Conservation (phyloP, 2,888 invertebrate genomes). For the Erynnis tages region DNA sequence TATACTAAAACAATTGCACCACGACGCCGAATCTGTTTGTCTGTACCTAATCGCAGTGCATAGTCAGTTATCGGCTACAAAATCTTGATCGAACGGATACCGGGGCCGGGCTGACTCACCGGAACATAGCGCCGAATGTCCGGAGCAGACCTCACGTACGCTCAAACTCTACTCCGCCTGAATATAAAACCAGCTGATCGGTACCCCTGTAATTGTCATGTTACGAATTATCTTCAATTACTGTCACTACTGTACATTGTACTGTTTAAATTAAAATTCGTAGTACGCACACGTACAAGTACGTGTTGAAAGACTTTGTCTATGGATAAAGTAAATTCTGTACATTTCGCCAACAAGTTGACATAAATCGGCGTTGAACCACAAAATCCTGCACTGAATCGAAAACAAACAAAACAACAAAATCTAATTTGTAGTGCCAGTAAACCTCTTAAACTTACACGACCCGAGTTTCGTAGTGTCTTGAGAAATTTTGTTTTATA, state of each 20-base stretch:
- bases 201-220: slow-evolving; percentile 27
- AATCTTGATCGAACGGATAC: slow-evolving; percentile 23
- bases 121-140: slow-evolving; percentile 59
- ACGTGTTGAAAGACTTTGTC: no score
- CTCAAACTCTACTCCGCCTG: slow-evolving; percentile 44
- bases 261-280: slow-evolving; percentile 36
- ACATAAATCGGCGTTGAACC: slow-evolving; percentile 2
- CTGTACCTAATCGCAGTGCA: background rate
- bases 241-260: slow-evolving; percentile 36
- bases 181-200: slow-evolving; percentile 50
- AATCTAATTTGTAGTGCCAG: slow-evolving; percentile 8
- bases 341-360: background rate
- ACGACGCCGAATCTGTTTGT: no score
- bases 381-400: background rate
- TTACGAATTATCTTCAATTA: slow-evolving; percentile 39
- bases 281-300: slow-evolving; percentile 17
- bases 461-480: background rate
- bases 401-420: slow-evolving; percentile 4
- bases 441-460: slow-evolving; percentile 2
- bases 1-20: background rate
- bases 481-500: background rate
- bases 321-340: no score
- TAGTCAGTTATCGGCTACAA: slow-evolving; percentile 13
- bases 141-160: slow-evolving; percentile 59
- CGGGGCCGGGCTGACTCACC: slow-evolving; percentile 65